Evolutionary conservation across 2,113 vertebrate genomes (phyloP).

Genomic region (Malurus alboscapulatus): DNA sequence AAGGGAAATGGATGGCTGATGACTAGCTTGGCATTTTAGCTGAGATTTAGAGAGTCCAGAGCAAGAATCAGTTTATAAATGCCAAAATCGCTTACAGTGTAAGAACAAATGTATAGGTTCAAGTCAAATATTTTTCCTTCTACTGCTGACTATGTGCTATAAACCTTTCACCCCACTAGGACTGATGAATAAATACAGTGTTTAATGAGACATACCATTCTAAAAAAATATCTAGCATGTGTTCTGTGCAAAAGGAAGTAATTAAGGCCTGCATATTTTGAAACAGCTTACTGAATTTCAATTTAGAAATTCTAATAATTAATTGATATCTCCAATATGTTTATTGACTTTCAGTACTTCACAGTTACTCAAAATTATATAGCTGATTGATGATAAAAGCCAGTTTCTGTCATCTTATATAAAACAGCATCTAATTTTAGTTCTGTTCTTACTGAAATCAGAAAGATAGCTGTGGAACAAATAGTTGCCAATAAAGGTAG

Average conservation of each 20-base stretch:
- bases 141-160: not conserved
- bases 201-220: not conserved
- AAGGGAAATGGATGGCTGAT: conserved; percentile 38
- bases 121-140: conserved; percentile 4
- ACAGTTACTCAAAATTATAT: not conserved
- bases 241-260: not conserved
- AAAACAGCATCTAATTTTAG: not conserved
- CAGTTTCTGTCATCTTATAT: not conserved
- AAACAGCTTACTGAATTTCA: conserved; percentile 1
- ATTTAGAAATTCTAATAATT: not conserved
- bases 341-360: not conserved
- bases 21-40: conserved; percentile 39
- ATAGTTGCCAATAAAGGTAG: not conserved
- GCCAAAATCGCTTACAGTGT: not conserved
- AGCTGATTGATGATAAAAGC: not conserved
- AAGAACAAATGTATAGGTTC: not conserved
- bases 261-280: not conserved
- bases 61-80: conserved; percentile 46
- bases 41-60: conserved; percentile 37
- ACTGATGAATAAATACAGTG: not conserved
- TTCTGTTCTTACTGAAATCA: not conserved
- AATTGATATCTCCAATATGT: not conserved
- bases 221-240: not conserved
- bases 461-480: not conserved
- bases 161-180: not conserved